Percentiles rank a stretch among this genome's conserved stretches.
These are phyloP conservation scores for Cryptocephalus primarius DNA, from an alignment of 2,888 invertebrate species.

Conservation along the genomic window DNA sequence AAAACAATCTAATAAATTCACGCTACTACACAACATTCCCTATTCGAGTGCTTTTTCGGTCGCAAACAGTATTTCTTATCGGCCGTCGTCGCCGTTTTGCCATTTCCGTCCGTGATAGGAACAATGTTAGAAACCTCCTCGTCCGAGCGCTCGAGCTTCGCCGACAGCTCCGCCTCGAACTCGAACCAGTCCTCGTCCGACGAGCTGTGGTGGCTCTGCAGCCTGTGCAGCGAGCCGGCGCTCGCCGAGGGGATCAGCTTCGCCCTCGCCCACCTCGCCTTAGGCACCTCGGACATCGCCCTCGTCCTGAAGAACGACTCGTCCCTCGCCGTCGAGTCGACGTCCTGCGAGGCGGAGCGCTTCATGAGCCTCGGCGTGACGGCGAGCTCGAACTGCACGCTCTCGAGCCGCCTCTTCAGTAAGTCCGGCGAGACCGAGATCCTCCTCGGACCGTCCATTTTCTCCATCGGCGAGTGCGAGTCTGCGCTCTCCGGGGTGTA, in stretches of 20 bases:
- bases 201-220: constrained; percentile 38
- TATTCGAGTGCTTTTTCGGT: constrained; percentile 8
- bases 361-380: constrained; percentile 20
- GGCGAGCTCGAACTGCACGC: constrained; percentile 24
- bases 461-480: constrained; percentile 56
- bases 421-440: constrained; percentile 49
- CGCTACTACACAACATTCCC: constrained; percentile 18
- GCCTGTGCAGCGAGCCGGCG: constrained; percentile 24
- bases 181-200: constrained; percentile 41
- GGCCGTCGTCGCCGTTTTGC: no score
- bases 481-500: constrained; percentile 77
- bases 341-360: constrained; percentile 25
- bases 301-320: constrained; percentile 15
- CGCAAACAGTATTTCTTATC: no score
- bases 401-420: constrained; percentile 49
- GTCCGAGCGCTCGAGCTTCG: constrained; percentile 6
- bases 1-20: constrained; percentile 14
- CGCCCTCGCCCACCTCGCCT: constrained; percentile 14
- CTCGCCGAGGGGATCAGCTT: constrained; percentile 19
- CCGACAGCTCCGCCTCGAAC: constrained; percentile 24
- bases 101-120: background rate
- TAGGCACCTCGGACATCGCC: constrained; percentile 29
- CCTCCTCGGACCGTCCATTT: constrained; percentile 22
- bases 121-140: constrained; percentile 1
- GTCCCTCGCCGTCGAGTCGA: constrained; percentile 7